phyloP scores from a whole-genome alignment of 1,140 invertebrate species.

The Aporrectodea caliginosa region DNA sequence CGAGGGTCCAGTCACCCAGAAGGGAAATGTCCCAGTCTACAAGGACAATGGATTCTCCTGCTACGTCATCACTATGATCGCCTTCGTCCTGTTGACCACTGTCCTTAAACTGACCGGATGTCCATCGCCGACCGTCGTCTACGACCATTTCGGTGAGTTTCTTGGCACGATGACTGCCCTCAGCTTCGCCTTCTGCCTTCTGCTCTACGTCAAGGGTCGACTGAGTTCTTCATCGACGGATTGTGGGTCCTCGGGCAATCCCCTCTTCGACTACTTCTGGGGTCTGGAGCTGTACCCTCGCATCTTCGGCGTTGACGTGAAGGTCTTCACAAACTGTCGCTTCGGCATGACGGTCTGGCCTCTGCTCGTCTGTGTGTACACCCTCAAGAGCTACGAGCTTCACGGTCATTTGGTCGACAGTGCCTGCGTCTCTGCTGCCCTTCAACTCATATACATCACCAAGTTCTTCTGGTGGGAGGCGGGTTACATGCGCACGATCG shows the following conservation, averaged over 20 bases:
- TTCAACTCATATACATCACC: conserved; percentile 60
- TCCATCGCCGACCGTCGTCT: conserved; percentile 51
- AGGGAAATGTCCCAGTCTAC: conserved; percentile 58
- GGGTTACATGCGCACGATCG: conserved; percentile 64
- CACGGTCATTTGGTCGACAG: conserved; percentile 51
- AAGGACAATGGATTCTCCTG: conserved; percentile 60
- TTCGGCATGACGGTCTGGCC: conserved; percentile 63
- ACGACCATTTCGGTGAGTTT: conserved; percentile 57
- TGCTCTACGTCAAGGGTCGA: conserved; percentile 55
- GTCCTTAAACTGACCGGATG: conserved; percentile 42
- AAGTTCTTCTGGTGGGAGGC: conserved; percentile 66
- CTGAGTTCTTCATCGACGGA: conserved; percentile 45
- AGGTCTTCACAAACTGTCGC: conserved; percentile 56
- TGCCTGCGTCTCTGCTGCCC: conserved; percentile 52
- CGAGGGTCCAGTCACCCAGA: conserved; percentile 57
- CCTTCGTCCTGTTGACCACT: conserved; percentile 45
- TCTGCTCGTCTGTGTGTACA: conserved; percentile 55
- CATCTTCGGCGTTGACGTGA: conserved; percentile 53
- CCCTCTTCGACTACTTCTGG: conserved; percentile 61
- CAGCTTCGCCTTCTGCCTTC: conserved; percentile 57
- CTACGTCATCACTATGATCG: conserved; percentile 54
- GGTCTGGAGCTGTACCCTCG: conserved; percentile 62
- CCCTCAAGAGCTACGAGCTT: conserved; percentile 53
- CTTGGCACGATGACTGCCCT: conserved; percentile 58
- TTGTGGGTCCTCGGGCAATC: conserved; percentile 47